Evolutionary conservation across 2,113 vertebrate genomes (phyloP).

Genomic region (Dipodomys merriami): DNA sequence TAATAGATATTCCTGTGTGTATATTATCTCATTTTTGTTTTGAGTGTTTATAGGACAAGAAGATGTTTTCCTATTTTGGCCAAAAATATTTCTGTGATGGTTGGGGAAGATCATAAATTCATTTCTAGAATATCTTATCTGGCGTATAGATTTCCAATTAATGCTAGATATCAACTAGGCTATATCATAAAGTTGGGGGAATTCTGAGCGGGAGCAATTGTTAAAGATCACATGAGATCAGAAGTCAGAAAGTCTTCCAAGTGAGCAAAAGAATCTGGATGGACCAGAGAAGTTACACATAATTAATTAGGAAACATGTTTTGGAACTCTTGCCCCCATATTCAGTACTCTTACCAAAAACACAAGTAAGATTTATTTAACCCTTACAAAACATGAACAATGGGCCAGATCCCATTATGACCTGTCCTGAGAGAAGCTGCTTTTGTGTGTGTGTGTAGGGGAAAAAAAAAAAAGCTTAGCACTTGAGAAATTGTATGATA

Average conservation of each 20-base stretch:
- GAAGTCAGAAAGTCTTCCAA: conserved; percentile 1
- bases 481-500: conserved; percentile 3
- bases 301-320: conserved; percentile 4
- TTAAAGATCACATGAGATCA: background rate
- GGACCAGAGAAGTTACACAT: background rate
- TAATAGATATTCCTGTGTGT: background rate
- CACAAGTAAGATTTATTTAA: conserved; percentile 42
- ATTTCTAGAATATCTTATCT: conserved; percentile 52
- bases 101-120: background rate
- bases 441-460: background rate
- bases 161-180: background rate
- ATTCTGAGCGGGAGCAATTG: background rate
- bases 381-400: background rate
- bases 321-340: background rate
- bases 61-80: background rate
- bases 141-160: background rate
- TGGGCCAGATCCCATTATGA: background rate
- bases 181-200: conserved; percentile 4
- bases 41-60: conserved; percentile 9
- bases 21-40: conserved; percentile 21
- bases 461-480: conserved; percentile 1
- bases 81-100: background rate
- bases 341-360: conserved; percentile 1
- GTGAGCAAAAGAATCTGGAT: background rate
- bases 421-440: background rate